Conservation (phyloP, 1,140 invertebrate genomes). For the Tetragnatha versicolor region DNA sequence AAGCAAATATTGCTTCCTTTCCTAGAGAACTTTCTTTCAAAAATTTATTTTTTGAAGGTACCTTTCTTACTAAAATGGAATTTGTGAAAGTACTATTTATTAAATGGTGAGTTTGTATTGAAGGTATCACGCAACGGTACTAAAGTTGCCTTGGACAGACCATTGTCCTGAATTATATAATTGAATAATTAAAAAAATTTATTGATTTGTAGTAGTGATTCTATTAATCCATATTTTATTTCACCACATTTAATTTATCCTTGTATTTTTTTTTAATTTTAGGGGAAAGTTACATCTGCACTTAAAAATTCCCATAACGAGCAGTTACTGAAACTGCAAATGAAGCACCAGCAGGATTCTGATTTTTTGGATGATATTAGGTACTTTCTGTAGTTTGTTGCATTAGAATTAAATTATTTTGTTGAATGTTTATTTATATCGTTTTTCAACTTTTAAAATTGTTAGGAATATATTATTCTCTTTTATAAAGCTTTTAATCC, state of each 20-base stretch:
- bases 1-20: too few species aligned
- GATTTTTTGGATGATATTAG: slow-evolving; percentile 88
- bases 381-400: slow-evolving; percentile 60
- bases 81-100: too few species aligned
- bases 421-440: neutral
- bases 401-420: neutral
- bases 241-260: neutral
- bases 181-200: too few species aligned
- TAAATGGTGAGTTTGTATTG: too few species aligned
- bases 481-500: neutral
- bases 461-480: neutral
- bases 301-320: slow-evolving; percentile 82
- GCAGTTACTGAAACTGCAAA: slow-evolving; percentile 87
- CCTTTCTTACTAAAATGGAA: too few species aligned
- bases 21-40: too few species aligned
- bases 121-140: too few species aligned
- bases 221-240: neutral
- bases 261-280: slow-evolving; percentile 8
- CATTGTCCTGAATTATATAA: too few species aligned
- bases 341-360: slow-evolving; percentile 95
- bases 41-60: too few species aligned
- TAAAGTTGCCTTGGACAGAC: too few species aligned
- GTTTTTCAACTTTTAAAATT: neutral
- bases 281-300: slow-evolving; percentile 48
- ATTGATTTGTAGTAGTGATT: too few species aligned